These are phyloP conservation scores for Tokudaia tokunoshimensis DNA, from an alignment of 2,797 vertebrate genomes.

Conservation along the genomic window DNA sequence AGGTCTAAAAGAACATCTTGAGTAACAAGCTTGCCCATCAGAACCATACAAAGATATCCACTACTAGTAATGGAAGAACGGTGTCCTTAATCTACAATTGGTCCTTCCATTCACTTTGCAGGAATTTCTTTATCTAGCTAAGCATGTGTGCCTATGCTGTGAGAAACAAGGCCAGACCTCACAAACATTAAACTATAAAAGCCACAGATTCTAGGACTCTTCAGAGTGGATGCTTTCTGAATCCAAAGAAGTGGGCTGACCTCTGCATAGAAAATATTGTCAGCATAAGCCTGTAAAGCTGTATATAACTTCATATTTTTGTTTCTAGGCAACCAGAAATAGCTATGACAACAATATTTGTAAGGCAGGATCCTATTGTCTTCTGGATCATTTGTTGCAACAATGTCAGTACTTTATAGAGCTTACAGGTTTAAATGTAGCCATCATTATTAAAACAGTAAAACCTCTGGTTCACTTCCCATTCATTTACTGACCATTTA, in stretches of 20 bases:
- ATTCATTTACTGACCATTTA: neutral
- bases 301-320: conserved; percentile 57
- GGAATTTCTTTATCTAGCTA: neutral
- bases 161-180: neutral
- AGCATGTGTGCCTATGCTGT: neutral
- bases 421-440: conserved; percentile 51
- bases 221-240: conserved; percentile 2
- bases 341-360: conserved; percentile 58
- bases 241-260: conserved; percentile 55
- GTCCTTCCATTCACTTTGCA: neutral
- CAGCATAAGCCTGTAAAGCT: neutral
- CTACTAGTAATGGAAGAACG: neutral
- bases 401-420: conserved; percentile 40
- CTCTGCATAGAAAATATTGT: conserved; percentile 59
- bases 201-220: neutral
- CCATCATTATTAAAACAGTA: neutral
- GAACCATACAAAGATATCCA: neutral
- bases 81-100: neutral
- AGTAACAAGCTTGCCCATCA: neutral
- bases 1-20: neutral
- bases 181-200: neutral
- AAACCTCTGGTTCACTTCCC: neutral
- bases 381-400: conserved; percentile 61
- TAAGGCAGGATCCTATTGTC: conserved; percentile 38
- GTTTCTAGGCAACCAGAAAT: conserved; percentile 73